Base-by-base conservation (phyloP, 1,140 invertebrate genomes). In the Hesperophylax magnus region DNA sequence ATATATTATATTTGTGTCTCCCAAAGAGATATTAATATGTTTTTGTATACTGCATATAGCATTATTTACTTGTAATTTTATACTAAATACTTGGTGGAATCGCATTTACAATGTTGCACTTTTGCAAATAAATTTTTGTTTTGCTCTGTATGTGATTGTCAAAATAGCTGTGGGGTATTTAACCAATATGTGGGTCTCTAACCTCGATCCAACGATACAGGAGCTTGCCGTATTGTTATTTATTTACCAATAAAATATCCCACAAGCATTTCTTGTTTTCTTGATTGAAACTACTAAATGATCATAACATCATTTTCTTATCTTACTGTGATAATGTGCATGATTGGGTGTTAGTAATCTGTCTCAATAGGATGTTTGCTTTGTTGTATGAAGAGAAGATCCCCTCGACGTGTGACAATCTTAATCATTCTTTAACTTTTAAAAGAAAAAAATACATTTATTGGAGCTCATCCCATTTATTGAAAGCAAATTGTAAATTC, bases 181-280 rank as follows among this genome's bases (percentile, higher is more conserved):
- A 31, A 58, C 17, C 24, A 60, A 27, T 56, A 58, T 71, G 54
- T 79, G 60, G 77, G 34, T 79, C 39, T 79, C 63, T 79, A 18
- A 53, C 39, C 27, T 34, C 15, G 18, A 75, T 72, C 27, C 58
- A 77, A 71, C 54, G 69, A 47, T 61, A 63, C 18, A 79, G n/a
- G 54, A 79, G 14, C 27, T 27, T 58, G 39, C 39, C 80, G 78
- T 83, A 81, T 76, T 54, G 76, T 75, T 65, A 58, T 67, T 83
- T 83, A 81, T 79, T 79, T 83, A 83, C 79, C 61, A 81, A 83
- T 83, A 83, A 83, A 83, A 77, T 69, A 58, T 77, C 67, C 79
- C 63, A 39, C 82, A 78, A 56, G 52, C 18, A 17, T 18, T 22
- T 11, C n/a, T 58, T 58, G 56, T 58, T 58, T 58, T 14, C 56